Evolutionary conservation across 2,888 invertebrate species (phyloP), one percentile per base, ranked within the genome.

Genomic region (Perithous albicinctus): DNA sequence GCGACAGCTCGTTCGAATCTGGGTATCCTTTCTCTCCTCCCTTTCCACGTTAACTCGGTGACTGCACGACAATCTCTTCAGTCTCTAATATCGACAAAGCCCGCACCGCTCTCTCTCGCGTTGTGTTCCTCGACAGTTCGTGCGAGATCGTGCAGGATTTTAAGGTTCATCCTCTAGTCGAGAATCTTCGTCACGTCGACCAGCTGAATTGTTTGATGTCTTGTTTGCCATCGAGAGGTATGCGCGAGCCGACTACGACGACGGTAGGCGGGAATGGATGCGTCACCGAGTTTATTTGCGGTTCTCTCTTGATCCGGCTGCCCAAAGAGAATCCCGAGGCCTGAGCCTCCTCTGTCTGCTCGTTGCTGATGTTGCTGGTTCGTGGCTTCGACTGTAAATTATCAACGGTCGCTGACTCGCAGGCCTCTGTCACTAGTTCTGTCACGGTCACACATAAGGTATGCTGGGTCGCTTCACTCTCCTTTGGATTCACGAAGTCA

Each of bases 161-260:
- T 59, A n/a, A 73, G 82, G 78, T 59, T 69, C 38, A 51, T 66
- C 29, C 29, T 56, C 56, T 8, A 35, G 38, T 32, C 15, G 63
- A 41, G 64, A 70, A 72, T 78, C 75, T 78, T 83, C 72, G 67
- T 81, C 83, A 79, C 78, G 85, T 78, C 75, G 76, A 82, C 86
- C 85, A 83, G 70, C 86, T 72, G 85, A 87, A 90, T 91, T 89
- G 90, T 90, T 90, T 91, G 91, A 92, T 90, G 90, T 91, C 91
- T 91, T 91, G 91, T 90, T 92, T 90, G 88, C 87, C 83, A 83
- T 83, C 72, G 78, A 81, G 66, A 48, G 79, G 1, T 43, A 43
- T 15, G 69, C 35, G 70, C 51, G 59, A 48, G 48, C 43, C n/a
- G 70, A 20, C 61, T 63, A 23, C 54, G 66, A 8, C 23, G 43